Percentiles rank a stretch among this genome's conserved stretches.
phyloP scores from a whole-genome alignment of 2,888 invertebrate genomes.

The Omphaloscelis lunosa region DNA sequence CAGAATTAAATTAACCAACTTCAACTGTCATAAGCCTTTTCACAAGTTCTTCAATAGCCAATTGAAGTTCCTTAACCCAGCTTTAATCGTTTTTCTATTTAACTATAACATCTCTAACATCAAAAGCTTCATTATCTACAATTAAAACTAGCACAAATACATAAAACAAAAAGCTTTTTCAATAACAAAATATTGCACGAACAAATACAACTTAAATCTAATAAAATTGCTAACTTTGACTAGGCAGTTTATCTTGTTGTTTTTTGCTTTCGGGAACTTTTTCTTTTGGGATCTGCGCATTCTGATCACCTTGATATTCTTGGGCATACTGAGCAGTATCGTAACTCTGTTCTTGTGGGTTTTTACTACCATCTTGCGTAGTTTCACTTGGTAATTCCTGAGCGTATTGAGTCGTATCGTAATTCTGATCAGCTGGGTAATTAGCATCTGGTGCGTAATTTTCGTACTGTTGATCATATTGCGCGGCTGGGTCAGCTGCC shows the following conservation, averaged over 20 bases:
- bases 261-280: constrained; percentile 64
- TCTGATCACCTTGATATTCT: constrained; percentile 53
- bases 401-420: constrained; percentile 77
- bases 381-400: constrained; percentile 67
- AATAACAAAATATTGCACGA: constrained; percentile 84
- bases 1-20: constrained; percentile 22
- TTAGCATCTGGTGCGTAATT: constrained; percentile 78
- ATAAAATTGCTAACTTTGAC: constrained; percentile 83
- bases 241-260: constrained; percentile 75
- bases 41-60: constrained; percentile 12
- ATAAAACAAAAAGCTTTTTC: constrained; percentile 70
- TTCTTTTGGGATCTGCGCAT: constrained; percentile 41
- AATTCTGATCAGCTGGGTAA: constrained; percentile 77
- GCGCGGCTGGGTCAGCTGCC: constrained; percentile 69
- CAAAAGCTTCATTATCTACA: constrained; percentile 71
- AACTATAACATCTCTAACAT: constrained; percentile 71
- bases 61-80: constrained; percentile 28
- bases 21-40: background rate
- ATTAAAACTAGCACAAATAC: constrained; percentile 69
- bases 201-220: constrained; percentile 69
- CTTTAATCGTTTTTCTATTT: constrained; percentile 37
- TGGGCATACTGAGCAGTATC: constrained; percentile 56
- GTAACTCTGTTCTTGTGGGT: constrained; percentile 53
- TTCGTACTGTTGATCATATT: constrained; percentile 77
- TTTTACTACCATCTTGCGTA: constrained; percentile 35